Conservation (phyloP, 2,797 vertebrate genomes). For the Naso thynnoides region DNA sequence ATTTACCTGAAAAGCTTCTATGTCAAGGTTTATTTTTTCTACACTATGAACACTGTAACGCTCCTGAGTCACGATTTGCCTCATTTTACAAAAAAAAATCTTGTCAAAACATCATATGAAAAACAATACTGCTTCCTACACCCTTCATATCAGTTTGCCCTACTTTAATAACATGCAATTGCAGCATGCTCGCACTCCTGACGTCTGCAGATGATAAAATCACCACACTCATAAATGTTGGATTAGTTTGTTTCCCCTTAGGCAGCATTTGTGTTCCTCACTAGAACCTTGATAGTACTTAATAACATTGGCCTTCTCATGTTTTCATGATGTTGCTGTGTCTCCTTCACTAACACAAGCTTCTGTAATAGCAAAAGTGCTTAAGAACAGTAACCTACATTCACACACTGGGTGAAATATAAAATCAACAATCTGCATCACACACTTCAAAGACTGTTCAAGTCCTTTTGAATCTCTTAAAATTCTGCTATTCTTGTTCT, state of each 20-base stretch:
- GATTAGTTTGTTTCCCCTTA: slow-evolving; percentile 36
- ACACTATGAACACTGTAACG: not conserved
- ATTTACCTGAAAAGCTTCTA: no score
- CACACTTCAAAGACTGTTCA: not conserved
- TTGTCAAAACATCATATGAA: not conserved
- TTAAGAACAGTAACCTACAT: not conserved
- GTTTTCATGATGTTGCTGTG: slow-evolving; percentile 8
- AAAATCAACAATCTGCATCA: not conserved
- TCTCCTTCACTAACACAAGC: not conserved
- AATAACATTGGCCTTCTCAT: not conserved
- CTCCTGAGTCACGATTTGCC: slow-evolving; percentile 1
- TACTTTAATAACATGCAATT: slow-evolving; percentile 17
- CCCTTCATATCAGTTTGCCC: not conserved
- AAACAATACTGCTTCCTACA: not conserved
- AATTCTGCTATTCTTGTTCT: not conserved
- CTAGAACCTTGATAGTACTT: slow-evolving; percentile 3
- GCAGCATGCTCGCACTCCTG: not conserved
- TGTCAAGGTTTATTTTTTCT: not conserved
- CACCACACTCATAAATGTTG: slow-evolving; percentile 6
- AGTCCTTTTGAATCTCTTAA: not conserved
- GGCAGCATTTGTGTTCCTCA: slow-evolving; percentile 20
- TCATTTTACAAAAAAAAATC: not conserved
- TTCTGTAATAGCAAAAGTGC: not conserved
- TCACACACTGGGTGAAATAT: not conserved
- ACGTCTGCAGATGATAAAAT: slow-evolving; percentile 17